Conservation (phyloP, 1,140 invertebrate genomes). For the Odontomachus brunneus region DNA sequence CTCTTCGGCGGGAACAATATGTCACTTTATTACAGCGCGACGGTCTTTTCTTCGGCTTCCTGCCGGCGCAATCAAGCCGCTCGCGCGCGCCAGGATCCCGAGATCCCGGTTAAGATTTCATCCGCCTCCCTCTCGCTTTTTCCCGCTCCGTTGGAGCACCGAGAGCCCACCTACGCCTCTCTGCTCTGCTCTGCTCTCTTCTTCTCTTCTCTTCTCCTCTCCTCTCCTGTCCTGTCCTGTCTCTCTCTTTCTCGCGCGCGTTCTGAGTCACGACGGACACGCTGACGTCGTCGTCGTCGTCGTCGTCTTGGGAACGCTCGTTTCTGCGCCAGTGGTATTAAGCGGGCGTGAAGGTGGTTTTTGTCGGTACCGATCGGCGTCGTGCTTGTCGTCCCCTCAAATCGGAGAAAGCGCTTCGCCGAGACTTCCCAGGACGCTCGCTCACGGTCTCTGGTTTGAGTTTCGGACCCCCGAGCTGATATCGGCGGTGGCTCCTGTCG, state of each 20-base stretch:
- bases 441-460: conserved; percentile 1
- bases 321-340: conserved; percentile 48
- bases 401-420: conserved; percentile 32
- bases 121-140: conserved; percentile 30
- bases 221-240: too few species aligned
- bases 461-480: conserved; percentile 9
- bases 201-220: too few species aligned
- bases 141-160: conserved; percentile 6
- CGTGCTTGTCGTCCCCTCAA: conserved; percentile 49
- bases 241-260: neutral
- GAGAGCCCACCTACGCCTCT: conserved; percentile 35
- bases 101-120: conserved; percentile 48
- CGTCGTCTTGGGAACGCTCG: conserved; percentile 49
- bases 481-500: neutral
- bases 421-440: conserved; percentile 43
- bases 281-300: too few species aligned
- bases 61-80: conserved; percentile 40
- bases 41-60: conserved; percentile 35
- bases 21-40: conserved; percentile 29
- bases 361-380: conserved; percentile 40
- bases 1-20: conserved; percentile 43
- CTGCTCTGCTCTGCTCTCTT: too few species aligned
- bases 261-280: conserved; percentile 30
- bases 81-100: conserved; percentile 22
- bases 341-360: conserved; percentile 32